Percentiles rank a stretch among this genome's conserved stretches.
Evolutionary conservation across 1,140 invertebrate species (phyloP).

Genomic region (Leptinotarsa undecemlineata): DNA sequence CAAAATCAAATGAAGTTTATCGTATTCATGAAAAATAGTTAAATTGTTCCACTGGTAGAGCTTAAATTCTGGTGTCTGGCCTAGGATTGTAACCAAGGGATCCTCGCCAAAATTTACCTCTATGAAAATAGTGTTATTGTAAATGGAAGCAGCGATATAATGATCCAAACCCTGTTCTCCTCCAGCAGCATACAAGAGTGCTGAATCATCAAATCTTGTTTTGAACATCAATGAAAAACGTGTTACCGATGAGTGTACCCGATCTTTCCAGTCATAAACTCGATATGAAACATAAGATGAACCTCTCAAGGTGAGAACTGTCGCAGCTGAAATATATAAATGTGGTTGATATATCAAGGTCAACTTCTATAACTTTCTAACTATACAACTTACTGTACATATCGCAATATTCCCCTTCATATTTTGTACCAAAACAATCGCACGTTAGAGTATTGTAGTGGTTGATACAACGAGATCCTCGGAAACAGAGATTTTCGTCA

Average conservation of each 20-base stretch:
- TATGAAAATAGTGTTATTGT: constrained; percentile 76
- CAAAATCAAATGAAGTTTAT: constrained; percentile 71
- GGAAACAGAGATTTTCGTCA: constrained; percentile 79
- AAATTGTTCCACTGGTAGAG: constrained; percentile 87
- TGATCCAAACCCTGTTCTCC: constrained; percentile 78
- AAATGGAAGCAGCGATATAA: constrained; percentile 80
- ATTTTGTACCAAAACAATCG: constrained; percentile 88
- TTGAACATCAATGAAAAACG: constrained; percentile 87
- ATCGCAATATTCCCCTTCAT: constrained; percentile 88
- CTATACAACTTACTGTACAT: constrained; percentile 76
- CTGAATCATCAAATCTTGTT: constrained; percentile 85
- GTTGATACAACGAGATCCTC: constrained; percentile 83
- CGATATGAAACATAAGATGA: constrained; percentile 91
- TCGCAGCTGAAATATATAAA: constrained; percentile 69
- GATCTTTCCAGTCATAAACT: constrained; percentile 90
- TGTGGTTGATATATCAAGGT: background rate
- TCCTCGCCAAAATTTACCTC: constrained; percentile 84
- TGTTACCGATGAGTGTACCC: constrained; percentile 83
- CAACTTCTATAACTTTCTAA: background rate
- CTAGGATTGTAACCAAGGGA: constrained; percentile 68
- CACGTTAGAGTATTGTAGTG: constrained; percentile 85
- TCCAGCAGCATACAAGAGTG: constrained; percentile 83
- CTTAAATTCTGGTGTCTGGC: constrained; percentile 66
- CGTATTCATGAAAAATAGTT: constrained; percentile 79
- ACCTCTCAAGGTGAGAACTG: constrained; percentile 82